phyloP scores from a whole-genome alignment of 2,888 invertebrate genomes.

The Dolichomitus sp. region DNA sequence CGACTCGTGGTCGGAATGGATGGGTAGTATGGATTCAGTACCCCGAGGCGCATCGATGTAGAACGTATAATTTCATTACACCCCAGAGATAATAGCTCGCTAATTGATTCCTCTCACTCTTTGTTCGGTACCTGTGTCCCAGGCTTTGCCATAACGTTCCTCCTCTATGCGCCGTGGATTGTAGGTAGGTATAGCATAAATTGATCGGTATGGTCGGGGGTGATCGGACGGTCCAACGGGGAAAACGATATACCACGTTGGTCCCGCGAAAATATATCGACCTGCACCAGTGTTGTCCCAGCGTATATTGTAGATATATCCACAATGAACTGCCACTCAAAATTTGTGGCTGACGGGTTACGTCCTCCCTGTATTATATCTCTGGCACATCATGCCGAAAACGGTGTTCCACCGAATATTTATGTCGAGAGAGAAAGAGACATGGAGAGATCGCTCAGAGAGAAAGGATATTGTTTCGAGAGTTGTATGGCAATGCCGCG shows the following conservation, averaged over 20 bases:
- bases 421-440: conserved; percentile 32
- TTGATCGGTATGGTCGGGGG: conserved; percentile 27
- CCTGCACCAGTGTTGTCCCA: neutral
- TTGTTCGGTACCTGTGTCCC: conserved; percentile 10
- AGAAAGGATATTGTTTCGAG: conserved; percentile 54
- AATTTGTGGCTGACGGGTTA: conserved; percentile 58
- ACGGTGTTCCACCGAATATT: conserved; percentile 37
- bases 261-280: conserved; percentile 59
- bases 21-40: conserved; percentile 24
- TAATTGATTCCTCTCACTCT: conserved; percentile 71
- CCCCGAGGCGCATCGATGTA: conserved; percentile 64
- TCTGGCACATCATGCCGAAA: conserved; percentile 20
- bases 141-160: conserved; percentile 41
- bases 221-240: conserved; percentile 26
- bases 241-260: conserved; percentile 62
- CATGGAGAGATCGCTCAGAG: neutral
- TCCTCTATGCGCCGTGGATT: conserved; percentile 2
- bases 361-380: conserved; percentile 46
- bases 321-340: conserved; percentile 68
- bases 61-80: conserved; percentile 73
- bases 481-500: conserved; percentile 33
- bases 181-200: conserved; percentile 35
- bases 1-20: conserved; percentile 28
- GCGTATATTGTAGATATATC: conserved; percentile 34
- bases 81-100: conserved; percentile 71